Evolutionary conservation across 2,113 vertebrate genomes (phyloP).

Genomic region (Lathamus discolor): DNA sequence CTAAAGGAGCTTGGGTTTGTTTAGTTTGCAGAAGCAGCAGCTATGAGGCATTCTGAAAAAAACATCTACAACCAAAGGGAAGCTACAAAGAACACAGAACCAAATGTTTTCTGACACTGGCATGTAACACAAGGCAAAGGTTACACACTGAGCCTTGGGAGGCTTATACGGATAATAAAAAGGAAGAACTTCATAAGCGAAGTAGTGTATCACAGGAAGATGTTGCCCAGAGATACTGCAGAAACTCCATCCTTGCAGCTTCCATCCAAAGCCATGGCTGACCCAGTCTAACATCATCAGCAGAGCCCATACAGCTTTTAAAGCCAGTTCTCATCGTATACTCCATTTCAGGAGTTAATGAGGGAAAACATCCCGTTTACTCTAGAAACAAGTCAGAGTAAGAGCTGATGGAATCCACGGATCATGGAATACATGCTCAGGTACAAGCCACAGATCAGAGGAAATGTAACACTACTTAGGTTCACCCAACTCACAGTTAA

Average conservation of each 20-base stretch:
- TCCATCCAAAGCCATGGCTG: not conserved
- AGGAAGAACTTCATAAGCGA: not conserved
- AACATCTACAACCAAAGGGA: not conserved
- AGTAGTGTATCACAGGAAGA: not conserved
- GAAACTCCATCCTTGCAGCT: not conserved
- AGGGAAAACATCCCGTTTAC: not conserved
- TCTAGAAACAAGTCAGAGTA: not conserved
- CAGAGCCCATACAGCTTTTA: not conserved
- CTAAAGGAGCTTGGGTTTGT: not conserved
- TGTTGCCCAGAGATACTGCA: not conserved
- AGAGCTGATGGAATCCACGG: not conserved
- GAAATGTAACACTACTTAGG: not conserved
- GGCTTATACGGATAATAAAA: accelerated
- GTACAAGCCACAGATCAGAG: not conserved
- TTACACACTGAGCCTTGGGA: not conserved
- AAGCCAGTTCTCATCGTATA: not conserved
- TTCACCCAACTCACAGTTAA: not conserved
- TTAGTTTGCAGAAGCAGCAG: not conserved
- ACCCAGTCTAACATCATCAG: not conserved
- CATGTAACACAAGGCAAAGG: not conserved
- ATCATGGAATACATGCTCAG: not conserved
- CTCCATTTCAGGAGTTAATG: not conserved
- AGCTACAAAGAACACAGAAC: not conserved
- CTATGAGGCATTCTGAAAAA: not conserved
- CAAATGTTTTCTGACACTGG: not conserved